Conservation (phyloP, 2,113 vertebrate genomes). For the Pipra filicauda region DNA sequence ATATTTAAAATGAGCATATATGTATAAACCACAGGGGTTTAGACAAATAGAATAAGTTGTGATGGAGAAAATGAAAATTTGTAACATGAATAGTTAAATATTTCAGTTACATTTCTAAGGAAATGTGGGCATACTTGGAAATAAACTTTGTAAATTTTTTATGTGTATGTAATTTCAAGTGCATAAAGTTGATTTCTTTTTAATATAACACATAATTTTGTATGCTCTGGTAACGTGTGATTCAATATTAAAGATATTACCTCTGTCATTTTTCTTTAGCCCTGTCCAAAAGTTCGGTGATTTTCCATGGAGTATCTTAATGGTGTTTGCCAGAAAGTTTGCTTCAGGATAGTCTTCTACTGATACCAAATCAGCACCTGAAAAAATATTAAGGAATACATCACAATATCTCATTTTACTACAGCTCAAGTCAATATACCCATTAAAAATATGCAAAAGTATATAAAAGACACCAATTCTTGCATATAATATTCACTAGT, state of each 20-base stretch:
- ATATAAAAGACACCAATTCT: background rate
- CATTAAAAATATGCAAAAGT: background rate
- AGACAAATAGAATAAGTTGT: background rate
- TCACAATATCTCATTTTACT: background rate
- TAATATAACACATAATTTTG: background rate
- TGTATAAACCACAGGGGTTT: background rate
- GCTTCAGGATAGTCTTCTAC: constrained; percentile 75
- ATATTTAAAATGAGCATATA: background rate
- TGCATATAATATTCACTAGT: background rate
- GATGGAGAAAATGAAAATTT: background rate
- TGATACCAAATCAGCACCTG: constrained; percentile 77
- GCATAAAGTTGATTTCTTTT: background rate
- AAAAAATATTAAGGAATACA: background rate
- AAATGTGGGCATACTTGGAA: background rate
- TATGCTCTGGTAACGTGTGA: background rate
- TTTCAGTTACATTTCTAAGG: background rate
- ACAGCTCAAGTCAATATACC: background rate
- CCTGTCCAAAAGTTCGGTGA: constrained; percentile 81
- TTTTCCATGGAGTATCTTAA: constrained; percentile 74
- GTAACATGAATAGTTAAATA: background rate
- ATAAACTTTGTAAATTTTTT: background rate
- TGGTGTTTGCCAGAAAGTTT: constrained; percentile 74
- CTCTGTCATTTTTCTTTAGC: constrained; percentile 70
- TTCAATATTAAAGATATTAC: constrained; percentile 53
- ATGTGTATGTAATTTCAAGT: background rate